Conservation (phyloP, 2,797 vertebrate genomes). For the Carduelis carduelis region DNA sequence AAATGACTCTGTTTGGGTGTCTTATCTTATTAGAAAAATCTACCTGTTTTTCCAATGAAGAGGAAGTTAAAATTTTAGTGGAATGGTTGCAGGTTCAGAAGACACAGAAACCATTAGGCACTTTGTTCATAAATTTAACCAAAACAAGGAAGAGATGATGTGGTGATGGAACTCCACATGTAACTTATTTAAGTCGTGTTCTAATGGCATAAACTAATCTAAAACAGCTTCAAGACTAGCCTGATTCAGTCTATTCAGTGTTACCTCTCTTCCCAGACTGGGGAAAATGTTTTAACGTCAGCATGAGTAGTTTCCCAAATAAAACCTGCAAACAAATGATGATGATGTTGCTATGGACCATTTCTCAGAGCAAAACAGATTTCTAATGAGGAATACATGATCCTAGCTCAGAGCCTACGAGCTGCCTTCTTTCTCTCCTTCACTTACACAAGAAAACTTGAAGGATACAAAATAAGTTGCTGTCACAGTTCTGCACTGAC, state of each 20-base stretch:
- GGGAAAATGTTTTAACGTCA: neutral
- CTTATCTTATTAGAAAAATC: neutral
- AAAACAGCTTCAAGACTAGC: neutral
- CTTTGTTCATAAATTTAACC: neutral
- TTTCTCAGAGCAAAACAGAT: neutral
- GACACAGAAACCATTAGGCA: neutral
- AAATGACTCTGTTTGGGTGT: accelerated
- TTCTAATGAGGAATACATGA: neutral
- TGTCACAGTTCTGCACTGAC: neutral
- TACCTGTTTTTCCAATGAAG: neutral
- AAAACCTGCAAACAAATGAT: neutral
- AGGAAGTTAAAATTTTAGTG: neutral
- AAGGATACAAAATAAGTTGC: neutral
- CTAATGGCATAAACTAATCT: neutral
- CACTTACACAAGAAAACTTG: neutral
- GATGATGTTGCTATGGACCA: neutral
- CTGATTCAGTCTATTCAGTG: neutral
- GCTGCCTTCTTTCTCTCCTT: neutral
- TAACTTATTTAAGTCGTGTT: neutral
- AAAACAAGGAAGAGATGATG: neutral
- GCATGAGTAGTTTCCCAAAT: neutral
- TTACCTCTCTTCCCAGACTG: neutral
- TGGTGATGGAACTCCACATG: neutral
- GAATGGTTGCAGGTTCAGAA: neutral
- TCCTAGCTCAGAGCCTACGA: neutral